Percentiles rank a stretch among this genome's conserved stretches.
Conservation (phyloP, 2,113 vertebrate species). For the Heloderma charlesbogerti region DNA sequence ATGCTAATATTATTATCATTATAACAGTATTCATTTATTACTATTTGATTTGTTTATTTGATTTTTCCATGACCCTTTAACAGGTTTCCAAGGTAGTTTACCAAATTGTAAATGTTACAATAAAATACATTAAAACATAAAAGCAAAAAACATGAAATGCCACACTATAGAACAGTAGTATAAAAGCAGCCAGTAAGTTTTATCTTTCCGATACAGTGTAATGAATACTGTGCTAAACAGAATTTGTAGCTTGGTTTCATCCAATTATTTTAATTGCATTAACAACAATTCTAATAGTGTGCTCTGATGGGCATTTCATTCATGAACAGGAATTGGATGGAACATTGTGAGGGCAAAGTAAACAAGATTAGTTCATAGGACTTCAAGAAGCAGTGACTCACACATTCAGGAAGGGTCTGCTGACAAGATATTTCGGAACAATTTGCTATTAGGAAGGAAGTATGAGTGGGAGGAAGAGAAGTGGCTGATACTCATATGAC, state of each 20-base stretch:
- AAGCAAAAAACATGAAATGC: background rate
- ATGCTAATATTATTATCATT: background rate
- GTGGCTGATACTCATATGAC: constrained; percentile 75
- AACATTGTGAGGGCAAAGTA: constrained; percentile 58
- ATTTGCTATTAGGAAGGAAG: constrained; percentile 81
- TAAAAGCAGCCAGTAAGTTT: background rate
- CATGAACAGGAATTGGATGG: constrained; percentile 55
- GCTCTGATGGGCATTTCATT: constrained; percentile 53
- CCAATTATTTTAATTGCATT: background rate
- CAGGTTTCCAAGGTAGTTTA: background rate
- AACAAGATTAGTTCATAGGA: constrained; percentile 48
- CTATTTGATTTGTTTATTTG: no score
- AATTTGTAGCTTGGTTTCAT: background rate
- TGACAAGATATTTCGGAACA: constrained; percentile 80
- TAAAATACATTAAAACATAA: background rate
- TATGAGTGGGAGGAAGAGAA: constrained; percentile 77
- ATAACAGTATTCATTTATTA: no score
- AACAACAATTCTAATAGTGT: background rate
- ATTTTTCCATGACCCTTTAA: background rate
- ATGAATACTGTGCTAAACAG: background rate
- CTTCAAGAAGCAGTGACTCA: constrained; percentile 66
- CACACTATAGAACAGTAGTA: background rate
- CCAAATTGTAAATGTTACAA: no score
- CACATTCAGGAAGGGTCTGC: constrained; percentile 65
- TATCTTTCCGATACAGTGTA: background rate